Evolutionary conservation across 2,888 invertebrate species (phyloP), one percentile per base, ranked within the genome.

Genomic region (Watsonalla binaria): DNA sequence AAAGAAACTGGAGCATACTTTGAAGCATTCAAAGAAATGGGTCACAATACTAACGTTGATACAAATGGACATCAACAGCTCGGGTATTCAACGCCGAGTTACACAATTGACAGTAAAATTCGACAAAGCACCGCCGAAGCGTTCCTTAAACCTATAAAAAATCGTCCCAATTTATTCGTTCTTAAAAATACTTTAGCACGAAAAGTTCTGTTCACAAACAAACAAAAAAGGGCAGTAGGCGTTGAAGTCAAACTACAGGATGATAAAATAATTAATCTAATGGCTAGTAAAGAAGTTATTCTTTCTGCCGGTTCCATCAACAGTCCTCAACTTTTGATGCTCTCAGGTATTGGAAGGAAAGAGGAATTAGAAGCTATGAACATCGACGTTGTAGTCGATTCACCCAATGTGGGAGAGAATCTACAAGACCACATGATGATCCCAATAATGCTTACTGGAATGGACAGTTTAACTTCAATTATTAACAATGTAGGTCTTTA

Each of bases 301-400:
- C 37, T 85, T 51, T 84, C 82, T 11, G 80, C 82, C 7, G 84
- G 84, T 4, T 62, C 78, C 11, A 60, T 84, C 1, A 81, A 74
- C 45, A 76, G 72, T 50, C 84, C 85, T 0, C 74, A 83, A 51
- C 46, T 85, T 6, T 57, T 85, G 6, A 83, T 85, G 82, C 54
- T 82, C 6, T 85, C 84, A 4, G 84, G 85, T 2, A 68, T 85
- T 15, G 85, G 85, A 7, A 78, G 80, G 1, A 69, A 63, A 47
- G 55, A 72, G 0, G 72, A 84, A 62, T 70, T 85, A 14, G 37
- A 68, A 46, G 64, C 76, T 55, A 59, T 74, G 35, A 60, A 62
- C 9, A 78, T 83, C 34, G 39, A 70, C 47, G 58, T 77, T 0
- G 13, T 74, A 8, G 39, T 73, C 5, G 57, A 83, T 60, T 74